phyloP scores from a whole-genome alignment of 2,797 vertebrate species.

The Varecia variegata region DNA sequence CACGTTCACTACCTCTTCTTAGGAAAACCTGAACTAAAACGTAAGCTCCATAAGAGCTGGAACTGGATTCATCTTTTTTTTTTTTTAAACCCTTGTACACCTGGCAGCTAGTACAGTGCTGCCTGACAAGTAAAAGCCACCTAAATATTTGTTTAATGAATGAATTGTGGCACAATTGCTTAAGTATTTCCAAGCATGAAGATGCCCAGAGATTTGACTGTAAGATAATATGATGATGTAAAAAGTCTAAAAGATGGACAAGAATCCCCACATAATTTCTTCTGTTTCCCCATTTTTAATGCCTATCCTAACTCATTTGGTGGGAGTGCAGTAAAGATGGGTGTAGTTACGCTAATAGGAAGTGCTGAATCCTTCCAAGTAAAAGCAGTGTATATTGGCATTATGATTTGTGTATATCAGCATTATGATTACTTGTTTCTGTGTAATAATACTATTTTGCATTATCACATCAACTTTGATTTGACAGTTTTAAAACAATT shows the following conservation, averaged over 20 bases:
- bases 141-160: background rate
- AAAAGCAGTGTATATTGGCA: background rate
- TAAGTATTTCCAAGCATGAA: background rate
- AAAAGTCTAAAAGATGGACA: background rate
- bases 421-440: slow-evolving; percentile 9
- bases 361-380: background rate
- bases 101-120: background rate
- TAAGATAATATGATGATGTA: background rate
- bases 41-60: background rate
- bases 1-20: background rate
- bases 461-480: background rate
- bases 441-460: background rate
- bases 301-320: background rate
- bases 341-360: background rate
- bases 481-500: slow-evolving; percentile 3
- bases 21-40: background rate
- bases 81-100: background rate
- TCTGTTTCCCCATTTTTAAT: background rate
- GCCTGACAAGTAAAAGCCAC: background rate
- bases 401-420: background rate
- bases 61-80: background rate
- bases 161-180: slow-evolving; percentile 7
- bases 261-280: background rate
- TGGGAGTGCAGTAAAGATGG: background rate
- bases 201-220: background rate